Conservation (phyloP, 2,113 vertebrate genomes). For the Oryzias woworae region DNA sequence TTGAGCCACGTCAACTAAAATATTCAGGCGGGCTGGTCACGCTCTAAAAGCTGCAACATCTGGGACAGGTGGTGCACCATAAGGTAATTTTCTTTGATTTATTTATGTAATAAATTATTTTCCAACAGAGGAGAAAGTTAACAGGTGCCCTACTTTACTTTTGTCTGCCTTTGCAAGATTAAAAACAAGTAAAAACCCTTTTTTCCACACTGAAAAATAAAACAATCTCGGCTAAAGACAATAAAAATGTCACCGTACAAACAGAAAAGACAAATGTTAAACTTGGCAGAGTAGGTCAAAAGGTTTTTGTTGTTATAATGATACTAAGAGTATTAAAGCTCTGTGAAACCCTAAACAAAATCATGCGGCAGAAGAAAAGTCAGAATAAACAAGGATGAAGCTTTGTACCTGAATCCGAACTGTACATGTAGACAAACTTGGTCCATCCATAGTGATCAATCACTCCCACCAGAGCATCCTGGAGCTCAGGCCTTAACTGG, state of each 20-base stretch:
- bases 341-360: background rate
- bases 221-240: constrained; percentile 9
- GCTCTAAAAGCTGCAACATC: constrained; percentile 56
- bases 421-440: constrained; percentile 98
- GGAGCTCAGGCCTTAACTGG: constrained; percentile 94
- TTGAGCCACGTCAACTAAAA: constrained; percentile 13
- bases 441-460: constrained; percentile 96
- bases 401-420: constrained; percentile 90
- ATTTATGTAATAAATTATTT: constrained; percentile 32
- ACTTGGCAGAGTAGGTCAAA: constrained; percentile 26
- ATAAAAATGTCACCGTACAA: constrained; percentile 16
- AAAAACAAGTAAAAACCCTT: constrained; percentile 19
- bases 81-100: constrained; percentile 8
- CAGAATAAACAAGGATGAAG: background rate
- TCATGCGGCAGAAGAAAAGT: background rate
- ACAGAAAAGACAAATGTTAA: constrained; percentile 40
- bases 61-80: constrained; percentile 57
- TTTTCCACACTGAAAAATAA: background rate
- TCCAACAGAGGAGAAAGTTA: constrained; percentile 26
- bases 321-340: constrained; percentile 33
- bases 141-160: constrained; percentile 40
- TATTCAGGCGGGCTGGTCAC: constrained; percentile 15
- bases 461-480: constrained; percentile 93
- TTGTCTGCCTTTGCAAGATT: constrained; percentile 27
- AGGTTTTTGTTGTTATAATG: constrained; percentile 49